Base-by-base conservation (phyloP, 2,888 invertebrate genomes). In the Altica lythri region DNA sequence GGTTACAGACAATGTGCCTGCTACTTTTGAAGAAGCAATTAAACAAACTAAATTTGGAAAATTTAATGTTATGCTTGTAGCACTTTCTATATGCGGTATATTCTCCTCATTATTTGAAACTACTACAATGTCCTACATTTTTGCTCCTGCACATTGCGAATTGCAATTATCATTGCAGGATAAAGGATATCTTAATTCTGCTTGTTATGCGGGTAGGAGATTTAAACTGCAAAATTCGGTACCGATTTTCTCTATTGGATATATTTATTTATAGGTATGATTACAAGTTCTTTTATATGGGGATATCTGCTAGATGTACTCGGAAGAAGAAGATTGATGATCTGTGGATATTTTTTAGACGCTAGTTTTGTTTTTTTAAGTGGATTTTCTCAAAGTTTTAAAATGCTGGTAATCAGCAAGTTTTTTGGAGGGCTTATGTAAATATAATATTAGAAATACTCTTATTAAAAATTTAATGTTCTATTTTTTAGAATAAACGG, bases 71-170 rank as follows among this genome's bases (percentile, higher is more conserved):
- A 30, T 12, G 2, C 30, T 30, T 5, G 12, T 30, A 3, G 12
- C 12, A 6, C 13, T 4, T 12, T 30, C 12, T 2, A 12, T 12
- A 12, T 30, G 10, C 13, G 30, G 30, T 6, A 30, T 30, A 12
- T 30, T 30, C 6, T 30, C 30, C 3, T 13, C 30, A 2, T 30
- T 30, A 30, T 30, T 30, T 53, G 87, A 88, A 66, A 85, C 86
- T 54, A 85, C 88, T 48, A 83, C 86, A 2, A 81, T 85, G 64
- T 85, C 88, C 0, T 89, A 86, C 69, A 82, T 89, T 64, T 79
- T 89, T 68, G 88, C 89, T 0, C 80, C 84, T 17, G 87, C 88
- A 0, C 85, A 88, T 69, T 90, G 90, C 66, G 87, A 88, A 67
- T 81, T 90, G 67, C 74, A 83, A 25, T 76, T 90, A 22, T 81